phyloP scores from a whole-genome alignment of 2,888 invertebrate genomes.

The Lathronympha strigana region DNA sequence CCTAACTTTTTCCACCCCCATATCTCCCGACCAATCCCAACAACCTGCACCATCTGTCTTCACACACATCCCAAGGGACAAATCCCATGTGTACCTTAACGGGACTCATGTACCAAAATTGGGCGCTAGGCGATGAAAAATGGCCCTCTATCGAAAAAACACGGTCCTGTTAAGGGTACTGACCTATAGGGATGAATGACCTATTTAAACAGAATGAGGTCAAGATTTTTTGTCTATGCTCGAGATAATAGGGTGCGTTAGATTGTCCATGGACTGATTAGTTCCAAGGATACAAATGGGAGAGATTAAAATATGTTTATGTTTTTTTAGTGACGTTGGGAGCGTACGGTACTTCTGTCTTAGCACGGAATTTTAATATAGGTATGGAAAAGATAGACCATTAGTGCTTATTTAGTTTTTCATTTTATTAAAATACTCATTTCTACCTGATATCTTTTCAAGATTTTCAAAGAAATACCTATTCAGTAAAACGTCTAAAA shows the following conservation, averaged over 20 bases:
- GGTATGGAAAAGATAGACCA: too few species aligned
- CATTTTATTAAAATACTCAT: too few species aligned
- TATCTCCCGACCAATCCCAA: constrained; percentile 29
- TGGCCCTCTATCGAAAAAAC: constrained; percentile 73
- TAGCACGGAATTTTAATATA: too few species aligned
- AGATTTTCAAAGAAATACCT: too few species aligned
- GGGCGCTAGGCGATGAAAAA: constrained; percentile 80
- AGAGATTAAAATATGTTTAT: constrained; percentile 25
- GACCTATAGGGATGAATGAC: constrained; percentile 80
- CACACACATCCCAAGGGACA: constrained; percentile 51
- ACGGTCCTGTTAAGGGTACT: constrained; percentile 80
- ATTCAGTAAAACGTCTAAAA: too few species aligned
- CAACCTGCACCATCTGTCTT: constrained; percentile 33
- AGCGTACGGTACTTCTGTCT: constrained; percentile 5
- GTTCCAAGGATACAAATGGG: constrained; percentile 31
- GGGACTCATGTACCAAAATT: constrained; percentile 77
- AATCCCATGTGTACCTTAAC: constrained; percentile 64
- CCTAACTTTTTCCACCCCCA: not conserved
- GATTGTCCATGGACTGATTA: constrained; percentile 36
- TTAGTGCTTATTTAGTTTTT: too few species aligned
- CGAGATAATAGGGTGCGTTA: constrained; percentile 43
- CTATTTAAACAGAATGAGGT: constrained; percentile 78
- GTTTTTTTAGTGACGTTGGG: constrained; percentile 6
- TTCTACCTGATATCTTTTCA: too few species aligned
- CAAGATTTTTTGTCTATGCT: constrained; percentile 57